Evolutionary conservation across 2,888 invertebrate genomes (phyloP).

Genomic region (Eupithecia pulchellata): DNA sequence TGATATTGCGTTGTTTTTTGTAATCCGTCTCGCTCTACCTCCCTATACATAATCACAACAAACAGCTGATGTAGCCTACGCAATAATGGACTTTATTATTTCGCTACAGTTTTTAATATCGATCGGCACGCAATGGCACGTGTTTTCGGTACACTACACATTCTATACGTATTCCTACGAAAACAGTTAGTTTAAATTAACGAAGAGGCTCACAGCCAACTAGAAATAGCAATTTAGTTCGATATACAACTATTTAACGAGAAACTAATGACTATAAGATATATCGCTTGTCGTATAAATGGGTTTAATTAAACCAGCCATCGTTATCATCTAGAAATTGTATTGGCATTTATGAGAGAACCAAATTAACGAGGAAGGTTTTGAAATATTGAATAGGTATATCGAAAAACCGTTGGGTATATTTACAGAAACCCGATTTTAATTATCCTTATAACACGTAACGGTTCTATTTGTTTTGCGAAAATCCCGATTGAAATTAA

Average conservation of each 20-base stretch:
- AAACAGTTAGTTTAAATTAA: conserved; percentile 65
- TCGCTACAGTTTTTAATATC: conserved; percentile 26
- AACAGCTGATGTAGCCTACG: conserved; percentile 29
- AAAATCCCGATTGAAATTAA: neutral
- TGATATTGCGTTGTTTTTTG: conserved; percentile 45
- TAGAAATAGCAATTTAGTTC: conserved; percentile 56
- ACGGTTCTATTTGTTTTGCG: neutral
- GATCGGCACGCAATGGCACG: conserved; percentile 56
- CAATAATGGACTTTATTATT: conserved; percentile 34
- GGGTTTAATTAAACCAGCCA: conserved; percentile 42
- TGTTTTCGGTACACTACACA: conserved; percentile 43
- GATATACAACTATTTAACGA: conserved; percentile 55
- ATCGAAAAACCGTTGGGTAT: neutral
- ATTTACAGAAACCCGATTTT: neutral
- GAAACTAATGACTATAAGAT: conserved; percentile 49
- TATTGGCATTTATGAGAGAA: conserved; percentile 33
- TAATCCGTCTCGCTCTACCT: conserved; percentile 44
- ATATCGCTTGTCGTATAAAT: conserved; percentile 41
- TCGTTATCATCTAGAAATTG: conserved; percentile 36
- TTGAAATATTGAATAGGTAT: neutral
- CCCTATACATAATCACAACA: conserved; percentile 36
- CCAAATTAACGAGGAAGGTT: neutral
- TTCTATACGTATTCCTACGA: conserved; percentile 46
- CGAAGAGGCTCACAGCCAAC: conserved; percentile 54
- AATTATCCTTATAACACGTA: neutral